Evolutionary conservation across 2,888 invertebrate species (phyloP).

Genomic region (Drosophila kokeensis): DNA sequence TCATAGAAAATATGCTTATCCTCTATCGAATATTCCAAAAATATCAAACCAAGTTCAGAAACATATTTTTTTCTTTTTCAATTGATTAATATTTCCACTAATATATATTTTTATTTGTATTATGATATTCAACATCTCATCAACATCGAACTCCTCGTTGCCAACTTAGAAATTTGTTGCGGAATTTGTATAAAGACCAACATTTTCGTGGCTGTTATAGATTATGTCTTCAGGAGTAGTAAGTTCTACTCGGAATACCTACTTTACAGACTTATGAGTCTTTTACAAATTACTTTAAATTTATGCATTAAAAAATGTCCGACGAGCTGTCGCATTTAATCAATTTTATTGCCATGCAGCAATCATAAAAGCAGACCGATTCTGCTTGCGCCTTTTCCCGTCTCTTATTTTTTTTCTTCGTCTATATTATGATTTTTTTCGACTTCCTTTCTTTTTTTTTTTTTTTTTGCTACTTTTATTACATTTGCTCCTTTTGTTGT

Average conservation of each 20-base stretch:
- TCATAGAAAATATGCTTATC: rapidly evolving
- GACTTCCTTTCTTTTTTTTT: conserved; percentile 23
- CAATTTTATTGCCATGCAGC: conserved; percentile 80
- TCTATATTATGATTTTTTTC: conserved; percentile 40
- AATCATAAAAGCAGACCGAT: conserved; percentile 57
- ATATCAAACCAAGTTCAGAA: background rate
- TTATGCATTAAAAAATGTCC: conserved; percentile 73
- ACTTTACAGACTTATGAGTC: background rate
- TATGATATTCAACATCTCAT: background rate
- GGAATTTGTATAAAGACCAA: background rate
- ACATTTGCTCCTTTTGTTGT: conserved; percentile 65
- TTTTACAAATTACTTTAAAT: conserved; percentile 57
- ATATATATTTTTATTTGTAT: background rate
- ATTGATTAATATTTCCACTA: background rate
- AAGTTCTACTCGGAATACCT: background rate
- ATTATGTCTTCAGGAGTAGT: background rate
- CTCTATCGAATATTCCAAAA: background rate
- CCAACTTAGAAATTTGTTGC: background rate
- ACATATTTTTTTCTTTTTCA: background rate
- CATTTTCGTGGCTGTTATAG: background rate
- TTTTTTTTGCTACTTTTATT: conserved; percentile 49
- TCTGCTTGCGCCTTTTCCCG: conserved; percentile 21
- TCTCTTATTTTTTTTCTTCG: conserved; percentile 9
- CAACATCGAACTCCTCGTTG: background rate
- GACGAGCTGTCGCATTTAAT: conserved; percentile 76